Percentiles rank a stretch among this genome's conserved stretches.
Conservation (phyloP, 2,888 invertebrate genomes). For the Hymenopus coronatus region DNA sequence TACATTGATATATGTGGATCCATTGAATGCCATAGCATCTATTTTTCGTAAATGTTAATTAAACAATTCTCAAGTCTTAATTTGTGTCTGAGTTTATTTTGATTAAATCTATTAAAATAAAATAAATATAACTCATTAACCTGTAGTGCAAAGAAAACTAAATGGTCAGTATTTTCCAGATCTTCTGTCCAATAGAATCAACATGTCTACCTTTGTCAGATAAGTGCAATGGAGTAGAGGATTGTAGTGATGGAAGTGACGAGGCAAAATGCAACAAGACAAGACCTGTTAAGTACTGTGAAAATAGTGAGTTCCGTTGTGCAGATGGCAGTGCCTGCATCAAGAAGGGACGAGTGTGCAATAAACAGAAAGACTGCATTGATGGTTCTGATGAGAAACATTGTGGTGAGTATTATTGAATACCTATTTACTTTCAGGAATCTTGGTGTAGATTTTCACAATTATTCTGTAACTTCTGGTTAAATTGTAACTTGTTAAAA, state of each 20-base stretch:
- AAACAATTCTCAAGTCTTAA: neutral
- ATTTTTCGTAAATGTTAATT: too few species aligned
- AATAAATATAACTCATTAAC: neutral
- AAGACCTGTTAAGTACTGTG: neutral
- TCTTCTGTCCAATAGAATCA: constrained; percentile 54
- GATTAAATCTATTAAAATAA: neutral
- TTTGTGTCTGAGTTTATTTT: neutral
- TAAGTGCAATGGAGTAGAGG: constrained; percentile 45
- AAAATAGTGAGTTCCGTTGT: constrained; percentile 2
- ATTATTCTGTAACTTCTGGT: too few species aligned
- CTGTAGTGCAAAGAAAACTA: constrained; percentile 3
- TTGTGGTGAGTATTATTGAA: constrained; percentile 36
- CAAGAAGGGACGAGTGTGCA: constrained; percentile 10
- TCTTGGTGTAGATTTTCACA: neutral
- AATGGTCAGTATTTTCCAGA: constrained; percentile 42
- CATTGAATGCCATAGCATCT: too few species aligned
- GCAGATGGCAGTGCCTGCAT: constrained; percentile 6
- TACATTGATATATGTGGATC: too few species aligned
- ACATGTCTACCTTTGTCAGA: constrained; percentile 47
- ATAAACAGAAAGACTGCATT: constrained; percentile 43
- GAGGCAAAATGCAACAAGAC: constrained; percentile 42
- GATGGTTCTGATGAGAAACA: constrained; percentile 48
- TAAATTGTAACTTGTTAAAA: too few species aligned
- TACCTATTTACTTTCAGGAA: neutral
- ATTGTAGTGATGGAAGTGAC: constrained; percentile 49